Evolutionary conservation across 2,113 vertebrate genomes (phyloP), one percentile per base, ranked within the genome.

Genomic region (Polypterus bichir): DNA sequence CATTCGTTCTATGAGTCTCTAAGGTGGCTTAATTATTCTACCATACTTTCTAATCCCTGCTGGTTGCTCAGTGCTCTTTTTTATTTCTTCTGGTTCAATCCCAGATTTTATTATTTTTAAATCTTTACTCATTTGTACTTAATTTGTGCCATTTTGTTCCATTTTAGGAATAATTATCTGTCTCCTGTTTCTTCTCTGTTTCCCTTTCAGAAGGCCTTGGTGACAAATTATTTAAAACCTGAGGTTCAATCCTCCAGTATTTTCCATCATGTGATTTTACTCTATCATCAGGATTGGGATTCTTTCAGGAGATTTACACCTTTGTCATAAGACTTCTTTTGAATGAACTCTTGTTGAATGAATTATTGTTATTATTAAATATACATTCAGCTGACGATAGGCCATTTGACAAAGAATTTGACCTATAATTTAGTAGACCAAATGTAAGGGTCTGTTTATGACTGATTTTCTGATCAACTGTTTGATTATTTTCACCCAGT

Each of bases 231-330:
- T 27, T 27, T 27, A 27, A 27, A 7, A 63, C 62, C 54, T 63
- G n/a, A 57, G 57, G 3, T 11, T 57, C 27, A 53, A 55, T 47
- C 53, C 62, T 48, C 56, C 62, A 56, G 54, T 8, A 57, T 48
- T 63, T 55, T 3, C 62, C 62, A 63, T 63, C 46, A 47, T 57
- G 62, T 47, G 56, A 49, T 56, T n/a, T 62, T 11, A 54, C 61
- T 5, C 47, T 49, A 49, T 53, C 60, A 52, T 51, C 46, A 49
- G 48, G 48, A 7, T n/a, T 11, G 27, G 49, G 60, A 27, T n/a
- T 47, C 11, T 11, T 44, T 62, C 9, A 54, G 11, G 7, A 9
- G 1, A n/a, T 54, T 56, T 10, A 27, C 9, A 4, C 62, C 54
- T 55, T 48, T 57, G 10, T 63, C 54, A 57, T 57, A 57, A 48